Evolutionary conservation across 2,888 invertebrate genomes (phyloP).

Genomic region (Omphaloscelis lunosa): DNA sequence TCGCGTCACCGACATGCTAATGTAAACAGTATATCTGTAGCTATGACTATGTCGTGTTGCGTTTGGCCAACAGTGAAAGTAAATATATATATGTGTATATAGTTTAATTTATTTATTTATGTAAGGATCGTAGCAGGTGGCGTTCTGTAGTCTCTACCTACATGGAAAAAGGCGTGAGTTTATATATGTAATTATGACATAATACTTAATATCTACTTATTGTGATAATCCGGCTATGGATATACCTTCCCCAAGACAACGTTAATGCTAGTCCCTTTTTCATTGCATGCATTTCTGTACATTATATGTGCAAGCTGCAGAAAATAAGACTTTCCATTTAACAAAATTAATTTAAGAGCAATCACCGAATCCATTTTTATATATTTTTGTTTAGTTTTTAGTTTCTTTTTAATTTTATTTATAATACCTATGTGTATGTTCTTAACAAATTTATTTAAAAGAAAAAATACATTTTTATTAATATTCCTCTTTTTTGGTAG

Average conservation of each 20-base stretch:
- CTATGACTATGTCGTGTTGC: background rate
- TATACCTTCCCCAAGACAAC: conserved; percentile 44
- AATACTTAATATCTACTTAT: conserved; percentile 20
- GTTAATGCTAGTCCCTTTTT: conserved; percentile 57
- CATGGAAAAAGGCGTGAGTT: too few relatives aligned
- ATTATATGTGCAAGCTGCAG: conserved; percentile 38
- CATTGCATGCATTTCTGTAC: conserved; percentile 49
- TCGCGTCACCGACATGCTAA: background rate
- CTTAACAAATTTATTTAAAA: conserved; percentile 20
- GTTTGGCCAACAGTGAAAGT: background rate
- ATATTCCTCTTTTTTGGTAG: background rate
- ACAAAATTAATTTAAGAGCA: conserved; percentile 43
- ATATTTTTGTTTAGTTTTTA: conserved; percentile 20
- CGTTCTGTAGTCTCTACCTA: too few relatives aligned
- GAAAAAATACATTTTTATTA: conserved; percentile 13
- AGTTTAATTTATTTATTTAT: background rate
- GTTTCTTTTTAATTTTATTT: conserved; percentile 12
- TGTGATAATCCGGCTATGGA: conserved; percentile 31
- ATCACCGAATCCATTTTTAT: conserved; percentile 28
- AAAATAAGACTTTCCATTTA: conserved; percentile 45
- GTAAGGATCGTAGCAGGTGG: too few relatives aligned
- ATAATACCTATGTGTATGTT: background rate
- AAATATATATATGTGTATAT: background rate
- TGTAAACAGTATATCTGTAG: background rate
- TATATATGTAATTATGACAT: background rate